phyloP scores from a whole-genome alignment of 2,888 invertebrate genomes.

The Macrophya alboannulata region DNA sequence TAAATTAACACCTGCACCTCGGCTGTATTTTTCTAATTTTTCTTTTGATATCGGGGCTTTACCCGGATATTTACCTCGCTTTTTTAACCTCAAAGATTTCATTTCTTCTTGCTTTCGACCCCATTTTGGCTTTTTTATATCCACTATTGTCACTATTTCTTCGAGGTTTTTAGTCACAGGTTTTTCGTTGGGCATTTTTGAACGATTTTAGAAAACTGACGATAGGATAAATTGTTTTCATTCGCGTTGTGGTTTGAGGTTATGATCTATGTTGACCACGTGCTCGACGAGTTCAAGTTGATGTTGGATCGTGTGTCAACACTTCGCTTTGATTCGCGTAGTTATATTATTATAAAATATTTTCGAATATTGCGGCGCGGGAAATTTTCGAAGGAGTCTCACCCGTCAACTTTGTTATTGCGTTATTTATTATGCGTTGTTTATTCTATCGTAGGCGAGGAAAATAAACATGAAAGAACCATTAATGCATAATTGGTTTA shows the following conservation, averaged over 20 bases:
- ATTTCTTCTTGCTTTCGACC: slow-evolving; percentile 11
- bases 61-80: slow-evolving; percentile 80
- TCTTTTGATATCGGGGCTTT: slow-evolving; percentile 82
- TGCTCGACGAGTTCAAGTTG: background rate
- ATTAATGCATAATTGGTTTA: too few species aligned
- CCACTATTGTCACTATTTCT: slow-evolving; percentile 38
- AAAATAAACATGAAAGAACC: too few species aligned
- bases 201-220: background rate
- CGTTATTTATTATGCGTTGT: background rate
- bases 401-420: too few species aligned
- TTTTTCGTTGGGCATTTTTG: background rate
- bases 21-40: slow-evolving; percentile 83
- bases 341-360: background rate
- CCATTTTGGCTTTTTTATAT: slow-evolving; percentile 27
- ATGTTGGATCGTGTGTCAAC: background rate
- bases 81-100: slow-evolving; percentile 37
- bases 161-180: background rate
- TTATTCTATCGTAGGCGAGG: background rate
- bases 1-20: slow-evolving; percentile 84
- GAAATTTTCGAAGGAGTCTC: background rate
- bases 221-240: background rate
- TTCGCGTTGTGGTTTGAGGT: background rate
- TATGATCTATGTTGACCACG: background rate
- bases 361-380: background rate
- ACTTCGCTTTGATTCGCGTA: background rate